Evolutionary conservation across 2,797 vertebrate species (phyloP).

Genomic region (Morus bassanus): DNA sequence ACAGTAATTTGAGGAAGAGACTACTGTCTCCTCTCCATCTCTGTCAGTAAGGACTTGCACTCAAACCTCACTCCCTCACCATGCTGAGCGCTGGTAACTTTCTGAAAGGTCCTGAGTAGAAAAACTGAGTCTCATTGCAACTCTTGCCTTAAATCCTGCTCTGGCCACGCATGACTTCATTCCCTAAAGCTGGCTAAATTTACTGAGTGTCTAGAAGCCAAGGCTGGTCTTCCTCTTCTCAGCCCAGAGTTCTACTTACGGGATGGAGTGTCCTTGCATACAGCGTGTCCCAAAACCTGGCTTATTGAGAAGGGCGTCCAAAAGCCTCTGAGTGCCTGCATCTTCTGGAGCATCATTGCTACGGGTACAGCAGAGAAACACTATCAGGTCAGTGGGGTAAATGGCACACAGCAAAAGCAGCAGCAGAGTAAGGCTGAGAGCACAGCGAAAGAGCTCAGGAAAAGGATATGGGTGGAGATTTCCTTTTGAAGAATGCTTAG

Average conservation of each 20-base stretch:
- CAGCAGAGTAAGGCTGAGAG: neutral
- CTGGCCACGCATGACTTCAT: neutral
- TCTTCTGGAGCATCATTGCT: conserved; percentile 92
- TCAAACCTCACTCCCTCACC: neutral
- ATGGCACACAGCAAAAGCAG: neutral
- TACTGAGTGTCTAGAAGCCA: neutral
- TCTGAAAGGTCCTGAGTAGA: neutral
- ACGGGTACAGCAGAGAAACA: conserved; percentile 5
- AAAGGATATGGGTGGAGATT: neutral
- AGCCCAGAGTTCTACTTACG: conserved; percentile 78
- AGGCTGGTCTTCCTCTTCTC: neutral
- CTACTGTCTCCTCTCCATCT: neutral
- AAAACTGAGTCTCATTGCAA: neutral
- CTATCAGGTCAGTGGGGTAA: neutral
- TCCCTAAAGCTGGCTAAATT: neutral
- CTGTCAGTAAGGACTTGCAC: neutral
- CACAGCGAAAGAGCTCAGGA: neutral
- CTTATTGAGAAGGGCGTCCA: conserved; percentile 78
- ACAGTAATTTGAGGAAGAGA: neutral
- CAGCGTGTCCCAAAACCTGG: conserved; percentile 95
- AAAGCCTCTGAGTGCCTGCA: conserved; percentile 80
- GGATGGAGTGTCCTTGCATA: conserved; percentile 86
- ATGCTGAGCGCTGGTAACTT: neutral
- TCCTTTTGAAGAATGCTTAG: neutral
- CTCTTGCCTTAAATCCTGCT: neutral